phyloP scores from a whole-genome alignment of 2,888 invertebrate genomes.

The Papilio elwesi region DNA sequence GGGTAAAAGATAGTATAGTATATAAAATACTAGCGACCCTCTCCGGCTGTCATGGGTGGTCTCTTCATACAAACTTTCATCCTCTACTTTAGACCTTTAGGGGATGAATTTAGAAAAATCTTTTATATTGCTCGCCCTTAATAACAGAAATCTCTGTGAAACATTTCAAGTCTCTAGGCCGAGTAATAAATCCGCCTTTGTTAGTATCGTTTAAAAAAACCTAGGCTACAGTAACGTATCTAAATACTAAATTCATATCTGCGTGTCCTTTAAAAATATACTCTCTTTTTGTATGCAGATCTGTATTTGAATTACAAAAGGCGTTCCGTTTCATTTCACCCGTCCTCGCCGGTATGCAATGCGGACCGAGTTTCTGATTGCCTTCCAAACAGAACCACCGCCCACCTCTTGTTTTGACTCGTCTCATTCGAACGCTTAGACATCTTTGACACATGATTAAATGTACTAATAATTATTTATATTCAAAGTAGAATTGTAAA shows the following conservation, averaged over 20 bases:
- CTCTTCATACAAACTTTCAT: too few species aligned
- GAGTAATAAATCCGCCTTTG: neutral
- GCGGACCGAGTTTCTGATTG: constrained; percentile 36
- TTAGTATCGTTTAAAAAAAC: neutral
- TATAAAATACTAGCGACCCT: too few species aligned
- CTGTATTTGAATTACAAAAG: constrained; percentile 34
- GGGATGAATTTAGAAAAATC: too few species aligned
- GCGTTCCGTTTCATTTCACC: constrained; percentile 29
- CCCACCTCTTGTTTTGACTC: neutral
- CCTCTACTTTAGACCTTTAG: too few species aligned
- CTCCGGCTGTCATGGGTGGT: too few species aligned
- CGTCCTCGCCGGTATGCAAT: constrained; percentile 27
- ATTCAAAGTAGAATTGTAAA: neutral
- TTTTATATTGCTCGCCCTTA: too few species aligned
- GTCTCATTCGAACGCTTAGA: constrained; percentile 1
- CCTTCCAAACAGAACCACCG: constrained; percentile 14
- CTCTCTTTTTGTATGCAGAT: constrained; percentile 30
- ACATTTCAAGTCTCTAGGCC: too few species aligned
- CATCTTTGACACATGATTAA: constrained; percentile 4
- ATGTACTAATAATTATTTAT: neutral
- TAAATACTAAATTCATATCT: neutral
- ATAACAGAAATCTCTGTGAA: too few species aligned
- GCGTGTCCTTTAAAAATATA: constrained; percentile 20
- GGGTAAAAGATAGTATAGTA: too few species aligned
- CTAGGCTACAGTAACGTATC: neutral